Base-by-base conservation (phyloP, 2,113 vertebrate species). In the Drymodes brunneopygia region DNA sequence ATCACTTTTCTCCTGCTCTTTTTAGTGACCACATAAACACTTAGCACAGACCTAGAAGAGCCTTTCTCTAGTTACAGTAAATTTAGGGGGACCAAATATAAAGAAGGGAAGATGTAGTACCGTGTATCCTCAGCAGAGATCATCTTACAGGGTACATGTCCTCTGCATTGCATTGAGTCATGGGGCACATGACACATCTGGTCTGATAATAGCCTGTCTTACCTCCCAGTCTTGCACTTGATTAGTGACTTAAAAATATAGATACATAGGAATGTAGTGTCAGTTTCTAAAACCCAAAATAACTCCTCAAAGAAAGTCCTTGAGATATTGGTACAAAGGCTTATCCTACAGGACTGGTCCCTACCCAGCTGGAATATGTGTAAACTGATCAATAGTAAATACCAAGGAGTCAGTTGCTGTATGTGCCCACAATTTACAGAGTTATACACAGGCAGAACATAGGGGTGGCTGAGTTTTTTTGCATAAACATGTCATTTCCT, bases 21-120 rank as follows among this genome's bases (percentile, higher is more conserved):
- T 94, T 94, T 78, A 88, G 75, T 91, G 86, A 67, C 95, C 89
- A 84, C 89, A 86, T 94, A 84, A 94, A 91, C 86, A 92, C 73
- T 97, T 82, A 81, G 36, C 60, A 67, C 81, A 70, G 67, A 71
- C 75, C 78, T 85, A 75, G 57, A 91, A 92, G 51, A 87, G 53
- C 53, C 10, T 28, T 92, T 91, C 83, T 96, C 65, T 87, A 81
- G 72, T 89, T 95, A 94, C 86, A 57, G 36, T 83, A 97, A 89
- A 91, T 95, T 81, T 84, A 97, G 78, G 35, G 13, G 85, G 65
- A 71, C 57, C 81, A 79, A 92, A 94, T 91, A 84, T 61, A 89
- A 92, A 91, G 65, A 80, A 83, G 60, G 42, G 67, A 84, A 57
- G 50, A 83, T 81, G 54, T 74, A 75, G 33, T 44, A 53, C 15